Evolutionary conservation across 1,140 invertebrate species (phyloP).

Genomic region (Drosophila ohnishii): DNA sequence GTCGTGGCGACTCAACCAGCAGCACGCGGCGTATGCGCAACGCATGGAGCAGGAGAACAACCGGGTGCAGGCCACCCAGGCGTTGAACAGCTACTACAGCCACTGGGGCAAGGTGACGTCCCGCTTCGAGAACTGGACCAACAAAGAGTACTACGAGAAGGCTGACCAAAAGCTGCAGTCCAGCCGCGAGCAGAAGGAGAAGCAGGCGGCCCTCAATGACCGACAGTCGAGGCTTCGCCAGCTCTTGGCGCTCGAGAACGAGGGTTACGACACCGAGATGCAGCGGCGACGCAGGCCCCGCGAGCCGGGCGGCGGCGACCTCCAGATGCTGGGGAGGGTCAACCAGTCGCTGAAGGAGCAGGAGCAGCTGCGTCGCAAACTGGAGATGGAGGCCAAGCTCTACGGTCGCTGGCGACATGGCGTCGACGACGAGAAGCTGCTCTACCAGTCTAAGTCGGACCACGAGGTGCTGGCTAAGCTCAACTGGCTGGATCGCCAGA

Average conservation of each 20-base stretch:
- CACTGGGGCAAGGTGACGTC: conserved; percentile 81
- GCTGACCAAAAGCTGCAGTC: conserved; percentile 81
- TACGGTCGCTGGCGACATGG: conserved; percentile 84
- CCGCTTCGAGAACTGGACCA: conserved; percentile 84
- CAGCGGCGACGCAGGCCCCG: conserved; percentile 51
- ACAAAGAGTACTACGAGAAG: conserved; percentile 84
- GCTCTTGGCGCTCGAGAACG: conserved; percentile 84
- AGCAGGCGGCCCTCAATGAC: conserved; percentile 82
- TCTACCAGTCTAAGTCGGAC: conserved; percentile 76
- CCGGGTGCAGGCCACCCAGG: conserved; percentile 69
- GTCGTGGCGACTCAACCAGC: conserved; percentile 65
- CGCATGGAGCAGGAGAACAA: conserved; percentile 68
- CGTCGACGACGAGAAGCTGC: conserved; percentile 74
- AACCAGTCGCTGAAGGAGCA: conserved; percentile 80
- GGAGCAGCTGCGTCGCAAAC: conserved; percentile 83
- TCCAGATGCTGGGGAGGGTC: conserved; percentile 79
- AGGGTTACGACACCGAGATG: conserved; percentile 83
- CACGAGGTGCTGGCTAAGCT: conserved; percentile 83
- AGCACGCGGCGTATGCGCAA: conserved; percentile 72
- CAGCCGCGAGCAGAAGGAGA: conserved; percentile 79
- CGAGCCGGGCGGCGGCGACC: conserved; percentile 19
- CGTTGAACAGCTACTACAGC: conserved; percentile 76
- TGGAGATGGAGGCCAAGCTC: conserved; percentile 84
- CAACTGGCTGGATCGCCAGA: conserved; percentile 84
- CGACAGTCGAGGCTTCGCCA: conserved; percentile 84